Base-by-base conservation (phyloP, 2,797 vertebrate species). In the Hippoglossus hippoglossus region DNA sequence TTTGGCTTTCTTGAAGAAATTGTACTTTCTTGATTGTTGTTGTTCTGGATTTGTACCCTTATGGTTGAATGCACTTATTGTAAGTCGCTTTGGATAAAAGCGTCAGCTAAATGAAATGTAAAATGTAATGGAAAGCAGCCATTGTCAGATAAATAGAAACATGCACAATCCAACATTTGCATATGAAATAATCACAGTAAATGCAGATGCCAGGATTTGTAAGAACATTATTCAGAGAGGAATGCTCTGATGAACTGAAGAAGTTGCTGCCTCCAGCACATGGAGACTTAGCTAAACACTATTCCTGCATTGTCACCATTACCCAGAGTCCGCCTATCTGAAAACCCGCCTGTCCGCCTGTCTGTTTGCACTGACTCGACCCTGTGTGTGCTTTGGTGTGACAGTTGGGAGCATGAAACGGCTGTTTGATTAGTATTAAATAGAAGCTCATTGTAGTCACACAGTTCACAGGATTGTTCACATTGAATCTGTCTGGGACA, bases 351-450 rank as follows among this genome's bases (percentile, higher is more conserved):
- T 60, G 13, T 31, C 2, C 7, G 8, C 31, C 1, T 60, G 13
- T 31, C 22, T 80, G 70, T 87, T 79, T 77, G 53, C 67, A 65
- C 34, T 63, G 44, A 65, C 53, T 61, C 47, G 34, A 73, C 54
- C 25, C 39, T 59, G 70, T 75, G 79, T 87, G 75, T 80, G 53
- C 84, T 75, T 82, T 70, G 50, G 76, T 72, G 57, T 67, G 73
- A 70, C 75, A 59, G 63, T 74, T 57, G 67, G 0, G 19, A 71
- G 54, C 28, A 21, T 54, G 61, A 77, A 66, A 71, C 26, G 24
- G 41, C 53, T 87, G 80, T 91, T 89, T 88, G 73, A 72, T 47
- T 41, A 63, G 67, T 39, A 71, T 68, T 84, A 41, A 57, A 68
- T 69, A 64, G 63, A 44, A 46, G 41, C 49, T 28, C 22, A 57